Percentiles rank a stretch among this genome's conserved stretches.
These are phyloP conservation scores for Bradynema listronoti DNA, from an alignment of 1,140 invertebrate species.

Conservation along the genomic window DNA sequence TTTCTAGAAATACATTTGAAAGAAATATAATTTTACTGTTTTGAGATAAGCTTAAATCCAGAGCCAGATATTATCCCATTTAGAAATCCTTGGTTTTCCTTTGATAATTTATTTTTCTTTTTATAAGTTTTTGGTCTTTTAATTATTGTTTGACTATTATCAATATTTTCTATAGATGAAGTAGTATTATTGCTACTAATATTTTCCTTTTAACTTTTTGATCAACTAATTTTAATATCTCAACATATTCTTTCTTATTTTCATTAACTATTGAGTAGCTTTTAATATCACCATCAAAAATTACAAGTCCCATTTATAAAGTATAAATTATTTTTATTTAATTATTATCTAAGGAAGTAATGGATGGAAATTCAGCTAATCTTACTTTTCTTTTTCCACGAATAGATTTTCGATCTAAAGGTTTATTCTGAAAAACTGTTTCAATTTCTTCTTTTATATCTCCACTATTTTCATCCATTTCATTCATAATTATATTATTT, in stretches of 20 bases:
- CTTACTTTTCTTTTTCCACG: conserved; percentile 16
- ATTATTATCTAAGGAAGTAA: conserved; percentile 19
- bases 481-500: too few relatives aligned
- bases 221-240: conserved; percentile 14
- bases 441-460: neutral
- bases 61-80: conserved; percentile 25
- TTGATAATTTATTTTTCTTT: conserved; percentile 28
- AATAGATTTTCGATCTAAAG: conserved; percentile 11
- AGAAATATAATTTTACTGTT: conserved; percentile 14
- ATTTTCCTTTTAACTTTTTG: conserved; percentile 15
- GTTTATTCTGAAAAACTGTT: conserved; percentile 16
- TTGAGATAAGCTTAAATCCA: conserved; percentile 15
- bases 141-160: too few relatives aligned
- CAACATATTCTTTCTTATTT: conserved; percentile 25
- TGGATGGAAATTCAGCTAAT: conserved; percentile 24
- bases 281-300: conserved; percentile 28
- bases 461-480: too few relatives aligned
- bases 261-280: conserved; percentile 18
- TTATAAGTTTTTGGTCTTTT: conserved; percentile 15
- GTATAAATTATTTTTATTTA: conserved; percentile 31
- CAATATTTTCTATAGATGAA: too few relatives aligned
- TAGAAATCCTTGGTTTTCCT: conserved; percentile 27
- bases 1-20: conserved; percentile 29
- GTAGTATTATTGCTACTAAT: too few relatives aligned
- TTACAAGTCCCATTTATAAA: conserved; percentile 27